Evolutionary conservation across 2,113 vertebrate genomes (phyloP).

Genomic region (Anarhynchus alexandrinus): DNA sequence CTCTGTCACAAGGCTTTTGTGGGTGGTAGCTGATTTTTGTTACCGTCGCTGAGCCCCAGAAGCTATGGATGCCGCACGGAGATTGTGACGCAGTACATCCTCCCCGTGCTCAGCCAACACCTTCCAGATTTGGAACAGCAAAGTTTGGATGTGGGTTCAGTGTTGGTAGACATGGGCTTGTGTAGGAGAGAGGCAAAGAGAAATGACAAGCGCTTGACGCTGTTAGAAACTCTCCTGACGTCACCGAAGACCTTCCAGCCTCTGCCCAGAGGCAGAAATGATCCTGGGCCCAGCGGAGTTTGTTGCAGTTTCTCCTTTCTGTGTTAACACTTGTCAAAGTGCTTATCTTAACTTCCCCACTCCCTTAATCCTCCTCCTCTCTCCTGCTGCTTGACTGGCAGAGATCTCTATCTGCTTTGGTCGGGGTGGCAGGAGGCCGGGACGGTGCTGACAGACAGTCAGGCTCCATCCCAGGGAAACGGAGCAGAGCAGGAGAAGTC

Average conservation of each 20-base stretch:
- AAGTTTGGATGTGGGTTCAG: not conserved
- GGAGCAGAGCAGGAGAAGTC: not conserved
- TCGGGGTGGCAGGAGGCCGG: not conserved
- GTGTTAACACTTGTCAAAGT: not conserved
- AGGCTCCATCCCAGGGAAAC: not conserved
- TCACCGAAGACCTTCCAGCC: not conserved
- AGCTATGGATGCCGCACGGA: not conserved
- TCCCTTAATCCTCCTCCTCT: not conserved
- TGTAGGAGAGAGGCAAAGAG: slow-evolving; percentile 19
- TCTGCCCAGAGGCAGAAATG: slow-evolving; percentile 2
- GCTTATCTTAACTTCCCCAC: not conserved
- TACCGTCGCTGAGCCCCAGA: not conserved
- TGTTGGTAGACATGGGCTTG: not conserved
- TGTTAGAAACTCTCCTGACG: not conserved
- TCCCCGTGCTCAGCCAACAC: slow-evolving; percentile 25
- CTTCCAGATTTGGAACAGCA: slow-evolving; percentile 52
- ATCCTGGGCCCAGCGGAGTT: not conserved
- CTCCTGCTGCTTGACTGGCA: not conserved
- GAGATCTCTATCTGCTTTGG: not conserved
- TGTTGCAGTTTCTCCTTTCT: not conserved
- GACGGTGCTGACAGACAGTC: not conserved
- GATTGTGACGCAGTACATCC: slow-evolving; percentile 14
- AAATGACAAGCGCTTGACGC: not conserved
- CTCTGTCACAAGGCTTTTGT: not conserved
- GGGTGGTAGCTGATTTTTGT: slow-evolving; percentile 8